phyloP scores from a whole-genome alignment of 2,113 vertebrate species.

The Rutilus rutilus region DNA sequence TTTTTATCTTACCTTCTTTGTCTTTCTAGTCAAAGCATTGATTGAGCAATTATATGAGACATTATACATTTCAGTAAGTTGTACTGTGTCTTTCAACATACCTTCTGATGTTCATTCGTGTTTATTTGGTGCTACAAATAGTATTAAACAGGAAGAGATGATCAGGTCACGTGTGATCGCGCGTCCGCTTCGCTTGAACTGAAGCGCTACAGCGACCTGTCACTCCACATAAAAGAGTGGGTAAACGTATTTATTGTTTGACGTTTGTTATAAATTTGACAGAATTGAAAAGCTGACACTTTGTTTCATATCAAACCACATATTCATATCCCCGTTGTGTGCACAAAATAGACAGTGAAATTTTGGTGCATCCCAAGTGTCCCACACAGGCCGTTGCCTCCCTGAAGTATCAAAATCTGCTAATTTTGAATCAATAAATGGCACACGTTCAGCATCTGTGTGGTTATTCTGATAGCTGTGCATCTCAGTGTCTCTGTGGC shows the following conservation, averaged over 20 bases:
- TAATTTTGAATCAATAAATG: background rate
- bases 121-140: background rate
- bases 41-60: too few species aligned
- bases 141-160: background rate
- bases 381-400: background rate
- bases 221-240: background rate
- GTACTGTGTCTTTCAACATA: background rate
- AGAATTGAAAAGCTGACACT: background rate
- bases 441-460: background rate
- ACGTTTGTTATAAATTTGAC: background rate
- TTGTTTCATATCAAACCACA: background rate
- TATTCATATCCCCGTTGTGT: too few species aligned
- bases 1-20: too few species aligned
- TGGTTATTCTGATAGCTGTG: background rate
- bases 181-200: background rate
- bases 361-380: background rate
- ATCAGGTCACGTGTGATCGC: background rate
- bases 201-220: background rate
- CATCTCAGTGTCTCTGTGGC: background rate
- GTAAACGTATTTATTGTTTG: background rate
- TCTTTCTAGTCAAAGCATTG: too few species aligned
- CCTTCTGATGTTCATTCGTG: background rate
- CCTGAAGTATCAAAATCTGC: background rate
- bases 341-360: background rate
- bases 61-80: background rate